phyloP scores from a whole-genome alignment of 2,113 vertebrate species.

The Prionailurus bengalensis region DNA sequence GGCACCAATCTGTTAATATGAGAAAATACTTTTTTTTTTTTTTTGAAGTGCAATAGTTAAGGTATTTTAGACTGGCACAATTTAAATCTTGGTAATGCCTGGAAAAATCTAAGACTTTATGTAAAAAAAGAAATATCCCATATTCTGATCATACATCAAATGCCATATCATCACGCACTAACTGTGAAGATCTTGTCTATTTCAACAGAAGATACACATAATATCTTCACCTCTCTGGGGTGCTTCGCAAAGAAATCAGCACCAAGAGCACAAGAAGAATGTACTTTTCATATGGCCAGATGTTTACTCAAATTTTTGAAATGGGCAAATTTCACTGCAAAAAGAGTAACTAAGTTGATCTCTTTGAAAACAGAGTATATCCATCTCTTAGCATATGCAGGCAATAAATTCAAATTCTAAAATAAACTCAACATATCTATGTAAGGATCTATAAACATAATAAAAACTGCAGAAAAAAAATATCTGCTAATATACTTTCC shows the following conservation, averaged over 20 bases:
- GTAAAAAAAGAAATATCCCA: neutral
- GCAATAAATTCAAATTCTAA: neutral
- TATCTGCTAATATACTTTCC: neutral
- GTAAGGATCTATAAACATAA: neutral
- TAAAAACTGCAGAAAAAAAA: constrained; percentile 36
- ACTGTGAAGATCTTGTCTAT: neutral
- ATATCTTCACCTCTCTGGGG: neutral
- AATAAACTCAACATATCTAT: neutral
- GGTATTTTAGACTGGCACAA: neutral
- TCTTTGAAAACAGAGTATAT: neutral
- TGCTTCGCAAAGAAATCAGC: neutral
- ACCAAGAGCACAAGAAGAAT: neutral
- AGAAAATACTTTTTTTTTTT: neutral
- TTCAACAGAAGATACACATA: neutral
- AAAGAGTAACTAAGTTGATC: neutral
- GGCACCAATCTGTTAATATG: neutral
- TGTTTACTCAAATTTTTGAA: neutral
- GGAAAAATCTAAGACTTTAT: neutral
- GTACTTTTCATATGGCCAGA: neutral
- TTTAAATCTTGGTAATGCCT: neutral
- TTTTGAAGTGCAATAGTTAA: neutral
- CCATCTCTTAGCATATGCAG: neutral
- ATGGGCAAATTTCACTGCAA: neutral
- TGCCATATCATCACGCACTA: neutral
- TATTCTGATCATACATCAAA: neutral